phyloP scores from a whole-genome alignment of 2,113 vertebrate genomes.

The Eulacestoma nigropectus region DNA sequence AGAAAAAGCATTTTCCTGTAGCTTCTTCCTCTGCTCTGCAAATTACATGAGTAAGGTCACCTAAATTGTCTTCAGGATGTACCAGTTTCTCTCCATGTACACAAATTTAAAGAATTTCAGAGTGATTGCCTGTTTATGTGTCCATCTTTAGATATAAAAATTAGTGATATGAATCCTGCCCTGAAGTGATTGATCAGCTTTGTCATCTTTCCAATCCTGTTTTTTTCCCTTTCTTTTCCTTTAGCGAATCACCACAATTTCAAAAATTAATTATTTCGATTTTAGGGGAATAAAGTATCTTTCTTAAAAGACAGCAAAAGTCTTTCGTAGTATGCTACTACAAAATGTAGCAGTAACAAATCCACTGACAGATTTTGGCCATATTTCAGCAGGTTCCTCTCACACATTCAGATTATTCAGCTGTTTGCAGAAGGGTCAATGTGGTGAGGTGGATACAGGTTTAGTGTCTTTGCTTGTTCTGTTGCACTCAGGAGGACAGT shows the following conservation, averaged over 20 bases:
- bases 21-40: not conserved
- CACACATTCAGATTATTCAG: not conserved
- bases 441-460: not conserved
- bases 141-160: not conserved
- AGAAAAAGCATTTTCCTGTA: not conserved
- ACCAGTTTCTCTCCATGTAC: not conserved
- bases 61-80: not conserved
- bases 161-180: not conserved
- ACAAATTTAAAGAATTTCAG: not conserved
- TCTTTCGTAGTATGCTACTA: not conserved
- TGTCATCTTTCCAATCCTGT: not conserved
- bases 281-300: not conserved
- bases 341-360: not conserved
- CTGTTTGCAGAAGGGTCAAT: not conserved
- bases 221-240: not conserved
- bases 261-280: not conserved
- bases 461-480: not conserved
- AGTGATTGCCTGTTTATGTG: not conserved
- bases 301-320: not conserved
- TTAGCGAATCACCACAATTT: not conserved
- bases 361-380: not conserved
- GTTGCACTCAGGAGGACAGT: not conserved
- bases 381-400: not conserved
- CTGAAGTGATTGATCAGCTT: not conserved
- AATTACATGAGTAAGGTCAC: not conserved